Evolutionary conservation across 2,888 invertebrate genomes (phyloP), one percentile per base, ranked within the genome.

Genomic region (Chaitophorus viminalis): DNA sequence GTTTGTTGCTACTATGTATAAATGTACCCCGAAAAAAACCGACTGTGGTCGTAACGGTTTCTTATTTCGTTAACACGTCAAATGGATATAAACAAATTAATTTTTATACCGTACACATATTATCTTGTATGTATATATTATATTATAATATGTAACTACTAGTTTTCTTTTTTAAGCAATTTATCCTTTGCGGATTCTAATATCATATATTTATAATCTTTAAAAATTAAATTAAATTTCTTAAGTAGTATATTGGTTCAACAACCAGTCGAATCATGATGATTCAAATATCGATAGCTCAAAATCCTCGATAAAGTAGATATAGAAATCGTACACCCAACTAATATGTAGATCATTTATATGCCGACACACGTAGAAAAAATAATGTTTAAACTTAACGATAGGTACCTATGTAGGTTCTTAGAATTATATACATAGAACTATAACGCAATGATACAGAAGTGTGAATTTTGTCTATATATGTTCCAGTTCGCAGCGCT

Each of bases 1-100:
- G 65, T 65, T 31, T 36, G 29, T 25, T 60, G 60, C 60, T 74
- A 74, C 60, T 72, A 54, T 29, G 33, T n/a, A 25, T 65, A 65
- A 5, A 21, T n/a, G 46, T 74, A 72, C n/a, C 33, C n/a, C 11
- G 31, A 31, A 29, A 70, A 84, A 65, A 65, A 75, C 60, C 83
- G 65, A 75, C 83, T 39, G 75, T 84, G 65, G 83, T 84, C 83
- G 83, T 84, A 84, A 84, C 83, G 83, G 83, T 75, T 84, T 84
- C 82, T 83, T 60, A 74, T 83, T 74, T 74, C 74, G 29, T 74
- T 54, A 82, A 25, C 31, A 79, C 60, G n/a, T 60, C 60, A 8
- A 36, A 60, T 79, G 60, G 79, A 52, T 60, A 79, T 60, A 29
- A 72, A 72, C 72, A 72, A 79, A 79, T 79, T 60, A n/a, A 18